phyloP scores from a whole-genome alignment of 2,113 vertebrate species.

The Diadophis punctatus region DNA sequence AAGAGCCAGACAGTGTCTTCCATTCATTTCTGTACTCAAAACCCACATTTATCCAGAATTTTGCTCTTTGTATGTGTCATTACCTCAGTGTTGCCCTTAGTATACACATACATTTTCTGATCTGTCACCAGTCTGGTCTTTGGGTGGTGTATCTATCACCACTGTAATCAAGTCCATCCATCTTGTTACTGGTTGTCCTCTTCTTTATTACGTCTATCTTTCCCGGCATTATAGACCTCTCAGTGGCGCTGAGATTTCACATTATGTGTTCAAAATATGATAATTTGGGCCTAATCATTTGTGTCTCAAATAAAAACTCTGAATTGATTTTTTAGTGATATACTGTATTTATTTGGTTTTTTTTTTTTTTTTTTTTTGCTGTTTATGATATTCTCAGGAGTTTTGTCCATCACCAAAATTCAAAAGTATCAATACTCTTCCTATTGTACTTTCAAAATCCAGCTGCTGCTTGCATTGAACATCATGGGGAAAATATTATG shows the following conservation, averaged over 20 bases:
- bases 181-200: neutral
- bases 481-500: neutral
- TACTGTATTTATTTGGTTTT: neutral
- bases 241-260: neutral
- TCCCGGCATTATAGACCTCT: neutral
- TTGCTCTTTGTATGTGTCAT: neutral
- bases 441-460: neutral
- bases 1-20: neutral
- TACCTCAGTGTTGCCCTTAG: neutral
- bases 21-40: neutral
- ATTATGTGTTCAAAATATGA: neutral
- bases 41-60: neutral
- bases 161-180: neutral
- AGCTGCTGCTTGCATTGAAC: neutral
- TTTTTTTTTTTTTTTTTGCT: neutral
- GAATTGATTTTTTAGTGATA: neutral
- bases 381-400: neutral
- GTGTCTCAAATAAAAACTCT: neutral
- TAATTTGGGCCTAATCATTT: neutral
- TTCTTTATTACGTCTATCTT: neutral
- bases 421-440: neutral
- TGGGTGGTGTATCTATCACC: neutral
- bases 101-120: neutral
- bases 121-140: neutral
- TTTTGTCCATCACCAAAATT: neutral